Evolutionary conservation across 2,888 invertebrate genomes (phyloP).

Genomic region (Xestoiulus laeticollis): DNA sequence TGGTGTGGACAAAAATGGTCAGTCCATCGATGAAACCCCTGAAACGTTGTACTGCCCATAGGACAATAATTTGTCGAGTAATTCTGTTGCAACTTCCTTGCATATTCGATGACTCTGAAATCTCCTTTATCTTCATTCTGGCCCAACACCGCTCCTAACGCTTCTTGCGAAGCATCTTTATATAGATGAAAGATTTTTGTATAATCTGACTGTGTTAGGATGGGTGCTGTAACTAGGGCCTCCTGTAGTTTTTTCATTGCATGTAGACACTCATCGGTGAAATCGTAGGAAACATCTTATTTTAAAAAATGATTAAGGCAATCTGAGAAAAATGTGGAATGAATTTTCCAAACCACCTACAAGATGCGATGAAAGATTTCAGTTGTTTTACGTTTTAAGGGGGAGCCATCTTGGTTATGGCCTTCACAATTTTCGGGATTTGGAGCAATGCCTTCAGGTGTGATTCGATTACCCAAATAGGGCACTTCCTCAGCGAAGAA

Average conservation of each 20-base stretch:
- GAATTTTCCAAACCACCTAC: neutral
- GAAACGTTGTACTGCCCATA: neutral
- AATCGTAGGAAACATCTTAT: neutral
- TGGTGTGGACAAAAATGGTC: neutral
- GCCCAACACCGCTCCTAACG: neutral
- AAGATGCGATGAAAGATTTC: neutral
- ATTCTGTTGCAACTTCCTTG: neutral
- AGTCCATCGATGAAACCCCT: neutral
- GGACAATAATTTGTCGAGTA: neutral
- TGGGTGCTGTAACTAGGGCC: neutral
- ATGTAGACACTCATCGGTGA: neutral
- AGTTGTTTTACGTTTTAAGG: neutral
- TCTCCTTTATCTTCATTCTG: neutral
- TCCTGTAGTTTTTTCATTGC: too few relatives aligned
- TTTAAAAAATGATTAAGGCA: neutral
- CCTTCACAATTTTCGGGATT: neutral
- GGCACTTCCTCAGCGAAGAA: too few relatives aligned
- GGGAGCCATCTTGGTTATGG: neutral
- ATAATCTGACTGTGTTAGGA: neutral
- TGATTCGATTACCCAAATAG: too few relatives aligned
- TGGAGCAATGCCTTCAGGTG: neutral
- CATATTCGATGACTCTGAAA: neutral
- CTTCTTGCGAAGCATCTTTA: neutral
- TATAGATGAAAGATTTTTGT: neutral
- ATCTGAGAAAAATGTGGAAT: neutral